Evolutionary conservation across 2,113 vertebrate species (phyloP), one percentile per base, ranked within the genome.

Genomic region (Lipotes vexillifer): DNA sequence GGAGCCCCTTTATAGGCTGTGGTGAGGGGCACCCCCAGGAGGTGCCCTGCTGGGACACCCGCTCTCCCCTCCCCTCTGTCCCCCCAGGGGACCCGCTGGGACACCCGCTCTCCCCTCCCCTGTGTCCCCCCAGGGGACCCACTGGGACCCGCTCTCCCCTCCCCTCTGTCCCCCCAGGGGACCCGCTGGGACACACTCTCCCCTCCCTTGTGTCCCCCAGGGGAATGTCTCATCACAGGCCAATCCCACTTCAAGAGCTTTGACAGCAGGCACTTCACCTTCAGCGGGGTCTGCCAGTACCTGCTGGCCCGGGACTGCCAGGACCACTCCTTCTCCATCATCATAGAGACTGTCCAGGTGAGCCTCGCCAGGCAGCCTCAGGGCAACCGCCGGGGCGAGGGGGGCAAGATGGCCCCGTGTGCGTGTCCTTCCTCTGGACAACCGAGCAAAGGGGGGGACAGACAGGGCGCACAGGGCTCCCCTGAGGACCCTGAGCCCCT

Each of bases 241-340:
- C 99, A 99, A 61, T 99, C 99, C 61, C 99, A 99, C 98, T 99
- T 99, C 98, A 99, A 99, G 98, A 99, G 99, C 87, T 99, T 99
- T 65, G 99, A 99, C 97, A 98, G 99, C 99, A 99, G 99, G 86
- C 99, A 99, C 97, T 99, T 99, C 98, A 99, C 99, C 81, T 99
- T 99, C 99, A 99, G 98, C 0, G 99, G 99, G 23, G 99, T 99
- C 97, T 99, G 99, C 97, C 99, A 99, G 96, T 99, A 99, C 96
- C 98, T 99, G 96, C 98, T 99, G 98, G 99, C 99, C 38, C 99
- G 98, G 93, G 99, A 99, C 97, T 99, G 99, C 15, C 66, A 98
- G 74, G 98, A 99, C 59, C 98, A 98, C 46, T 90, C 98, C 55
- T 99, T 99, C 97, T 99, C 99, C 36, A 98, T 99, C n/a, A 97